Conservation (phyloP, 2,797 vertebrate species). For the Coregonus suidteri region DNA sequence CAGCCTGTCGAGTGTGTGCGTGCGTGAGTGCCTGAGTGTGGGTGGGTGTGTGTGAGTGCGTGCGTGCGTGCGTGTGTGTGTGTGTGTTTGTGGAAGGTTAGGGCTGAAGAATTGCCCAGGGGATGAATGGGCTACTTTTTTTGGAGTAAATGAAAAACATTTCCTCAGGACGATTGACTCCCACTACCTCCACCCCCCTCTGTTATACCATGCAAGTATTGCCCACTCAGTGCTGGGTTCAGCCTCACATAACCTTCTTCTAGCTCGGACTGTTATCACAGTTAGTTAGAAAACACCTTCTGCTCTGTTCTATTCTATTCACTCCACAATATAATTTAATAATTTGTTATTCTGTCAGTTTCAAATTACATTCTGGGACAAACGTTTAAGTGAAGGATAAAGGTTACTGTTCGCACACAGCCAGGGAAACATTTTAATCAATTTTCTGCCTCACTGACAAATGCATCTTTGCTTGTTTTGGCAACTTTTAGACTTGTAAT, state of each 20-base stretch:
- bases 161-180: neutral
- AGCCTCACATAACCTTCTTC: neutral
- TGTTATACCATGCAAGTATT: too few species aligned
- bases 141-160: neutral
- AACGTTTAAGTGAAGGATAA: conserved; percentile 51
- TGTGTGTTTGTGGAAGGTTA: neutral
- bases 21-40: too few species aligned
- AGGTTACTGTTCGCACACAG: conserved; percentile 37
- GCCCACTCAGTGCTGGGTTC: neutral
- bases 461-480: conserved; percentile 31
- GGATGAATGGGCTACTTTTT: neutral
- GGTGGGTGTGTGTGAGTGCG: neutral
- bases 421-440: conserved; percentile 35
- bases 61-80: conserved; percentile 4
- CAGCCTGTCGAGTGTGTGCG: neutral
- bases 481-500: conserved; percentile 40
- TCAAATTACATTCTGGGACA: conserved; percentile 62
- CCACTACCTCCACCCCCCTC: neutral
- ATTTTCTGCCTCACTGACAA: conserved; percentile 31
- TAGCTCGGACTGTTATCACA: conserved; percentile 8
- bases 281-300: conserved; percentile 4
- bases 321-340: conserved; percentile 35
- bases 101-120: neutral
- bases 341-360: conserved; percentile 60
- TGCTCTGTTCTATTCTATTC: conserved; percentile 26